Percentiles rank a stretch among this genome's conserved stretches.
phyloP scores from a whole-genome alignment of 2,888 invertebrate genomes.

The Pristionchus arcanus region DNA sequence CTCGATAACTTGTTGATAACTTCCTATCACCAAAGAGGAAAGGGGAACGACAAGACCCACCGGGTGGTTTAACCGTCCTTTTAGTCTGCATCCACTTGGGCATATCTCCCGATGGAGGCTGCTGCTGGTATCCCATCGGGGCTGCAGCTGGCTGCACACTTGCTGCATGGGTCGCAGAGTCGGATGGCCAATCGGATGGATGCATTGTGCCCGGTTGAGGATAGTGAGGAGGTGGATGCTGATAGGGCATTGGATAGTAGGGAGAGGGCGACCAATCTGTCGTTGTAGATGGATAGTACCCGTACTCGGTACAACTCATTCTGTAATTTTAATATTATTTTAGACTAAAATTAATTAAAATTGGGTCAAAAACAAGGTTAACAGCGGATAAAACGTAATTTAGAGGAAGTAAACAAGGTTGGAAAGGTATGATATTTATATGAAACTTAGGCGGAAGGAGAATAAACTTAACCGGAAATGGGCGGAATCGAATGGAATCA shows the following conservation, averaged over 20 bases:
- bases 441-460: not conserved
- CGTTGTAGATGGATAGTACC: not conserved
- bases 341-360: not conserved
- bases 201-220: not conserved
- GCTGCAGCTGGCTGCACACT: not conserved
- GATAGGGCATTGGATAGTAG: not conserved
- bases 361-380: not conserved
- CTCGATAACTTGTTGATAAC: conserved; percentile 11
- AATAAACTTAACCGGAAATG: not conserved
- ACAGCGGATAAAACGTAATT: not conserved
- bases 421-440: not conserved
- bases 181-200: not conserved
- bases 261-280: conserved; percentile 13
- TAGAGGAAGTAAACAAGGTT: not conserved
- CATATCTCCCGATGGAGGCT: not conserved
- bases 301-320: conserved; percentile 32
- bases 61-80: conserved; percentile 68
- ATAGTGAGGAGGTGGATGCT: not conserved
- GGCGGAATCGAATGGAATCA: not conserved
- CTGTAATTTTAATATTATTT: not conserved
- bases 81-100: conserved; percentile 79
- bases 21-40: not conserved
- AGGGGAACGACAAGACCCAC: conserved; percentile 60
- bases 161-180: not conserved
- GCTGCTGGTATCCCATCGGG: conserved; percentile 1